Conservation (phyloP, 2,888 invertebrate genomes). For the Lottia scabra region DNA sequence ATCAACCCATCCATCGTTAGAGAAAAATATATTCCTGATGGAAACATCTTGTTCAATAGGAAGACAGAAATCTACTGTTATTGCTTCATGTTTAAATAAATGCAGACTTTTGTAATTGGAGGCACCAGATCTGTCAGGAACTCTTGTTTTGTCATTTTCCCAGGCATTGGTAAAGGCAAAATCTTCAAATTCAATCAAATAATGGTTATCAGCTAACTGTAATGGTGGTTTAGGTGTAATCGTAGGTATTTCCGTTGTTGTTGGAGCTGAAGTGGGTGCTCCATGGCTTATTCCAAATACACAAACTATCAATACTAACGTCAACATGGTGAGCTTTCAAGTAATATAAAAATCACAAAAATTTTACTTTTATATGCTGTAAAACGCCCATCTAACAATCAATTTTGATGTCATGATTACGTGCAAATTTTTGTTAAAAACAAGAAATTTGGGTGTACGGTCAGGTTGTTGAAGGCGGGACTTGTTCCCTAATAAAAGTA, state of each 20-base stretch:
- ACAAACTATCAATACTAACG: too few species aligned
- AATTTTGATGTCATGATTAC: not conserved
- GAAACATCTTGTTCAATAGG: not conserved
- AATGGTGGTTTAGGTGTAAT: not conserved
- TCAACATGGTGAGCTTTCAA: too few species aligned
- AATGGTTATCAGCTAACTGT: not conserved
- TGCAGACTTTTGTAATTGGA: not conserved
- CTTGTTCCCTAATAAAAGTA: too few species aligned
- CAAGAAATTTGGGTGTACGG: too few species aligned
- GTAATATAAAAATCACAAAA: not conserved
- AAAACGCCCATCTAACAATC: constrained; percentile 1
- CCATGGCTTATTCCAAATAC: too few species aligned
- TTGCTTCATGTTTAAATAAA: constrained; percentile 8
- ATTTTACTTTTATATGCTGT: not conserved
- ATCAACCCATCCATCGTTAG: constrained; percentile 13
- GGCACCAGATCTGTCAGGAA: not conserved
- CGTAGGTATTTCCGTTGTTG: not conserved
- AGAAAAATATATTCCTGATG: constrained; percentile 11
- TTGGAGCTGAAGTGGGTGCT: not conserved
- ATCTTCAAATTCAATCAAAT: not conserved
- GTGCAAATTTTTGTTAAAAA: too few species aligned
- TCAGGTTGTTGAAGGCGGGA: too few species aligned
- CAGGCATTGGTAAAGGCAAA: not conserved
- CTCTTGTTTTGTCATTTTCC: not conserved
- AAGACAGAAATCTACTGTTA: constrained; percentile 4